Evolutionary conservation across 2,888 invertebrate genomes (phyloP).

Genomic region (Calameuta filiformis): DNA sequence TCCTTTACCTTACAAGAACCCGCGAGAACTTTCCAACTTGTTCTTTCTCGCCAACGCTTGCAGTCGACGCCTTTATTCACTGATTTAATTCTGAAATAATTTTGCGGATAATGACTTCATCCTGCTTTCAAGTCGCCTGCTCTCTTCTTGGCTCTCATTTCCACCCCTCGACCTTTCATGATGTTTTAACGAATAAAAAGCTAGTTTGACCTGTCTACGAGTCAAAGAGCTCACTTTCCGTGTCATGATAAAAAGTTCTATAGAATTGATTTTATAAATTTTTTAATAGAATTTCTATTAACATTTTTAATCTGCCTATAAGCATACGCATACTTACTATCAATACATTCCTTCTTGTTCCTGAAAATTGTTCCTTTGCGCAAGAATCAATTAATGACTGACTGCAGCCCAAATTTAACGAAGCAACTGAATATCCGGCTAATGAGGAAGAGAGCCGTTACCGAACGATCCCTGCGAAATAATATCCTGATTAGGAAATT

Average conservation of each 20-base stretch:
- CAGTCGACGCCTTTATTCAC: constrained; percentile 25
- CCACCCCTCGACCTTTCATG: neutral
- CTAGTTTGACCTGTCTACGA: no score
- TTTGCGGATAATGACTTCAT: constrained; percentile 35
- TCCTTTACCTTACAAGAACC: constrained; percentile 10
- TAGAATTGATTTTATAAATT: no score
- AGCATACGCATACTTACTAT: no score
- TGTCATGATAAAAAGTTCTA: no score
- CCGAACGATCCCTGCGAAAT: constrained; percentile 1
- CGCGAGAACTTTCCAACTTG: constrained; percentile 8
- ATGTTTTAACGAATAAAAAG: no score
- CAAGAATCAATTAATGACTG: no score
- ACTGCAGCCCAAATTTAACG: no score
- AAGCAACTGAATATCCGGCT: neutral
- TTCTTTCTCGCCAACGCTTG: constrained; percentile 21
- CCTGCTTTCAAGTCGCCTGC: constrained; percentile 9
- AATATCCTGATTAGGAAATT: constrained; percentile 9
- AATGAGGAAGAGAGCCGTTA: constrained; percentile 11
- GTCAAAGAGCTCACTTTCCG: no score
- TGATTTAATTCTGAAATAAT: constrained; percentile 44
- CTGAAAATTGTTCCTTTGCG: no score
- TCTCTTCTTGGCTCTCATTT: neutral
- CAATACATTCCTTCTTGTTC: no score
- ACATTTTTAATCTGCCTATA: no score
- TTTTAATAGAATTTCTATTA: no score